Base-by-base conservation (phyloP, 2,888 invertebrate genomes). In the Andrena minutula region DNA sequence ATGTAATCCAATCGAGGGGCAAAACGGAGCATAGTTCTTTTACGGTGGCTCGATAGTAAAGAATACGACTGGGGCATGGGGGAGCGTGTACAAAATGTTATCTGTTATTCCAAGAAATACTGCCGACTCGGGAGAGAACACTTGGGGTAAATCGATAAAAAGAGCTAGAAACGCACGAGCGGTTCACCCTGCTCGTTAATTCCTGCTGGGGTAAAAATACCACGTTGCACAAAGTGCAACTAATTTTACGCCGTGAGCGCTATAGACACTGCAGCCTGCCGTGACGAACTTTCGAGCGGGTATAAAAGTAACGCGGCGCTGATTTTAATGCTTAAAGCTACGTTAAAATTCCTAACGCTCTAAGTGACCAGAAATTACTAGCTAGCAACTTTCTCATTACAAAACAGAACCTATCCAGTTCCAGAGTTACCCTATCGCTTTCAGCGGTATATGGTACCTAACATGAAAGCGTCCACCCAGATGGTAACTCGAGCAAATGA, bases 1-100 rank as follows among this genome's bases (percentile, higher is more conserved):
- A 81, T 76, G 86, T 79, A 71, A 86, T 83, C 82, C 77, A 82
- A 88, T 83, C 70, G 80, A 41, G 69, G 41, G 56, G 56, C 41
- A 78, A 77, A 83, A 72, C 79, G 78, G 51, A 63, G 58, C 75
- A 72, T 69, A 73, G 75, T 82, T 75, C 83, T 79, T 79, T 75
- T 72, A 79, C 82, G 75, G 79, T 61, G 47, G 70, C 56, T 71
- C 83, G 74, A 82, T 82, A 70, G 77, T 69, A 79, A 83, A 83
- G 79, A 83, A 78, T 83, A 82, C 83, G 83, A 68, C 41, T 49
- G 35, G 32, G 41, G 70, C 70, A 74, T 51, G 69, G 64, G 71
- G 26, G 30, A 64, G 49, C 77, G 56, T 78, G 78, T 78, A 71
- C 74, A 74, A 82, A 82, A 83, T 78, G 82, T 58, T 83, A 82